Base-by-base conservation (phyloP, 1,140 invertebrate genomes). In the Limonius californicus region DNA sequence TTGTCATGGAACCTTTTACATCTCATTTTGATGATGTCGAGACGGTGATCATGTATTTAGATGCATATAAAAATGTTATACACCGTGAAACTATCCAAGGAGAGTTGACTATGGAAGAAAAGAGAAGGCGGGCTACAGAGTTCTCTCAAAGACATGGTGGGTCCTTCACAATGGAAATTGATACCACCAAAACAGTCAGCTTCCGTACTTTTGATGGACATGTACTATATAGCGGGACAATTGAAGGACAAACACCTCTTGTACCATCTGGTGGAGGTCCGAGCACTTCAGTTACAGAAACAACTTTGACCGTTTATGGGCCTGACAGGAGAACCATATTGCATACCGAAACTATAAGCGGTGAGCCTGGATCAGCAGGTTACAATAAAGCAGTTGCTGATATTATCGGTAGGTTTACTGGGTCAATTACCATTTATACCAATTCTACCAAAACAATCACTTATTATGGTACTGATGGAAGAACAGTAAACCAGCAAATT, bases 391-490 rank as follows among this genome's bases (percentile, higher is more conserved):
- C 2, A 8, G 8, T 50, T 12, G 2, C 45, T 2, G 15, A 21
- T 21, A 50, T 50, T 12, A 50, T 50, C 2, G n/a, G 9, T 14
- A 50, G 15, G n/a, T 50, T 7, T 19, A 2, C 45, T 3, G 45
- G 45, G 2, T 19, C 45, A 8, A 50, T 50, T 11, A 50, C 45
- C 9, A 50, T 50, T 11, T 50, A 50, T 21, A 50, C 45, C n/a
- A 50, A 50, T 50, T 50, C 45, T 2, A 50, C 45, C 3, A 50
- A 50, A 50, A 50, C n/a, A 3, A 14, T 50, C 4, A 50, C 45
- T 2, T 21, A 7, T 19, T 21, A 19, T 19, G 19, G 11, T 18
- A 8, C 45, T 12, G 45, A 50, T 6, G 20, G 45, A 12, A 21
- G 45, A 21, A 11, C 16, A 50, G 16, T 21, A 18, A 8, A 50